Base-by-base conservation (phyloP, 1,140 invertebrate species). In the Paramacrobiotus metropolitanus region DNA sequence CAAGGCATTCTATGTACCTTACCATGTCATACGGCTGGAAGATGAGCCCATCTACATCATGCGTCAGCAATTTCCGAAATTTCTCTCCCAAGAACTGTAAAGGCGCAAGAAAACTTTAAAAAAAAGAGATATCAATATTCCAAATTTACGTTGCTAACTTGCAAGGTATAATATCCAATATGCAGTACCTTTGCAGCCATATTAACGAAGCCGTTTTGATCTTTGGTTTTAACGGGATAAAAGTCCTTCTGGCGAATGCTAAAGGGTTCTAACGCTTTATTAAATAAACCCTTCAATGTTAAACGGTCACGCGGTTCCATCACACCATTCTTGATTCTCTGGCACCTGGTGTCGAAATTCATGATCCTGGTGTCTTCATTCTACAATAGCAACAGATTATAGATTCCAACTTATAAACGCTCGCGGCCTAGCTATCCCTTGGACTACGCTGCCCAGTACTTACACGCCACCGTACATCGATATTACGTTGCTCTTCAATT, bases 31-130 rank as follows among this genome's bases (percentile, higher is more conserved):
- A 83, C 79, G 95, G 95, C 71, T 99, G 94, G 71, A 97, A 99
- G 67, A 99, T 92, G 0, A 98, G 76, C 48, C 95, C 95, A 72
- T 99, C 95, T 0, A 93, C 90, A 73, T 97, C 90, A 70, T 99
- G 95, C 21, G 79, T 77, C 1, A 98, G 73, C 59, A 83, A 79
- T 64, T 82, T 81, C 0, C n/a, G 82, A 78, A 73, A 98, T 96
- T 68, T 88, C 87, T 59, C 85, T 83, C 61, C 84, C 80, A 20
- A 96, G 74, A 21, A 96, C 73, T 68, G 76, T 64, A 28, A 69
- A 68, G 31, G 29, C 45, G 62, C 31, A n/a, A n/a, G n/a, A n/a
- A n/a, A n/a, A n/a, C n/a, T n/a, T n/a, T n/a, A n/a, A n/a, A n/a
- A n/a, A n/a, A n/a, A n/a, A n/a, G n/a, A n/a, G n/a, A n/a, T n/a